Base-by-base conservation (phyloP, 2,113 vertebrate genomes). In the Prunella fulvescens region DNA sequence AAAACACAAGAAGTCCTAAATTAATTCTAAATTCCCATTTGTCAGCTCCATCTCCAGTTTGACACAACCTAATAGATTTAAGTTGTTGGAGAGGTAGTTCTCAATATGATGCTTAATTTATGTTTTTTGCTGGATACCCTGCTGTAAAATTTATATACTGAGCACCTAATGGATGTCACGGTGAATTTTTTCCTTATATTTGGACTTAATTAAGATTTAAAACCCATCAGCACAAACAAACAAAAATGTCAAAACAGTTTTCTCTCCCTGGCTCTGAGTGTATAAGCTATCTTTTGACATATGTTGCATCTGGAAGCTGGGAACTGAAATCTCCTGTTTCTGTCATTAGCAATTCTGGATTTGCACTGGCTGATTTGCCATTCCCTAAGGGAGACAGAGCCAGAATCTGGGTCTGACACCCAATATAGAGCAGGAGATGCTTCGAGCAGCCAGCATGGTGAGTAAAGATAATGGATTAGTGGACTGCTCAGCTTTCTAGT, bases 211-310 rank as follows among this genome's bases (percentile, higher is more conserved):
- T 86, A 67, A 66, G 50, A 51, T 51, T 83, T 81, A 39, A 87
- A 90, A 44, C 64, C 73, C 64, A 50, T 69, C 65, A 85, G 48
- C 64, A 80, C 85, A 94, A 93, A 86, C 73, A 92, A 92, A 91
- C 73, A 86, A 74, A 96, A 89, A 70, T 44, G 72, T 73, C 84
- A 90, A 71, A 87, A 53, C 69, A 79, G 10, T 61, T 95, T 93
- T 74, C 67, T 88, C 94, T 83, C 91, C 57, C 96, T 60, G 97
- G 96, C 86, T 98, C 98, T 92, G 95, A 97, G 90, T 96, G 91
- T 95, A 64, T 97, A 95, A 89, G 97, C 90, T 98, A 94, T 86
- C 97, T 98, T 95, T 93, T 98, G 97, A 97, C 81, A 80, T 89
- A 77, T 54, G 51, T 66, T 69, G 19, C 39, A 35, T 88, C 96